Base-by-base conservation (phyloP, 2,797 vertebrate species). In the Yasuhikotakia modesta region DNA sequence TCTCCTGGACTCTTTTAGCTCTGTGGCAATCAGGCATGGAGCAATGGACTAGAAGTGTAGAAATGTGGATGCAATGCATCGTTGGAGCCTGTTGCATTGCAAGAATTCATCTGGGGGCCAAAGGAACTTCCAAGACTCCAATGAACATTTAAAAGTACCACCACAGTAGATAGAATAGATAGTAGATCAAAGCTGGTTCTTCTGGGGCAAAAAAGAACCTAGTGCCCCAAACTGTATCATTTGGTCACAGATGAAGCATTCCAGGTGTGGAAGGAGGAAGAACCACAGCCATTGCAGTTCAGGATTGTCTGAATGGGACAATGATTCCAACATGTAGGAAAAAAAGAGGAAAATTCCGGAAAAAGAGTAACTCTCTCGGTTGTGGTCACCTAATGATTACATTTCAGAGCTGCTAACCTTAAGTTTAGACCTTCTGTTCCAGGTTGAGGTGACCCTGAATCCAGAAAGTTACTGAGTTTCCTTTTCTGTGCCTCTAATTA, bases 41-140 rank as follows among this genome's bases (percentile, higher is more conserved):
- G 27, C 27, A 27, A 27, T 27, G 11, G 65, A 66, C 79, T 82
- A 74, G 70, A 73, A 78, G 81, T 79, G 81, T 81, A 87, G 84
- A 84, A 88, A 93, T 87, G 88, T 92, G 90, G 89, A 83, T 46
- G 84, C 88, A 93, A 91, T 83, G 81, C 92, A 89, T 88, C 70
- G 85, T 85, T 82, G 64, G 79, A 85, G 86, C 79, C 81, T 80
- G 70, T 69, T 86, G 85, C 87, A 86, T 90, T 87, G 83, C 79
- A 84, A 86, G 82, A 88, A 87, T 76, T 73, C 81, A 72, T 75
- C 82, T 64, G 1, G 82, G 70, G 68, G 19, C 4, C 2, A 53
- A 72, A 55, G 58, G 61, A 60, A 32, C 76, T 76, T 78, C 72
- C 60, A 73, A 32, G 52, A 80, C 70, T 67, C 65, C 19, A 65